A percentile compares a stretch with the other conserved stretches of the same genome.
Evolutionary conservation across 2,888 invertebrate genomes (phyloP).

Genomic region (Eupeodes latifasciatus): DNA sequence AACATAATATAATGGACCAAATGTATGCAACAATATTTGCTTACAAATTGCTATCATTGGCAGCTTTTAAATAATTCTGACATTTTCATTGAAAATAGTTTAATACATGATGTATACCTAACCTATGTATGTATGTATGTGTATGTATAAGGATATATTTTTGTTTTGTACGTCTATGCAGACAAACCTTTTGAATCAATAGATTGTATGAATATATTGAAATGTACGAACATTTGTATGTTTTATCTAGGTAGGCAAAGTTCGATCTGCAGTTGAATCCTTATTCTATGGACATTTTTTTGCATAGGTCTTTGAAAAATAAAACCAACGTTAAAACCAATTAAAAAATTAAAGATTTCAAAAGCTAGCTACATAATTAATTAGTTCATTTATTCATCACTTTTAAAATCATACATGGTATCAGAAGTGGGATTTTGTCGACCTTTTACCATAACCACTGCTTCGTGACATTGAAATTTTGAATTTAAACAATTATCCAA

Average conservation of each 20-base stretch:
- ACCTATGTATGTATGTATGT: no score
- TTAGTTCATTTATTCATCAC: not conserved
- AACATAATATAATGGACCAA: not conserved
- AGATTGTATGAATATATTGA: not conserved
- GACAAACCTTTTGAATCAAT: not conserved
- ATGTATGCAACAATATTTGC: slow-evolving; percentile 10
- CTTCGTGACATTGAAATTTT: not conserved
- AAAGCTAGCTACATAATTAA: no score
- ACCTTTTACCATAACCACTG: not conserved
- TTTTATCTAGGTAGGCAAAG: not conserved
- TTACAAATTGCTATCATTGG: slow-evolving; percentile 2
- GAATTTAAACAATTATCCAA: not conserved
- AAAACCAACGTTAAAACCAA: no score
- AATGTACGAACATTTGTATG: not conserved
- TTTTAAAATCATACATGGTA: not conserved
- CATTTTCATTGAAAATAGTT: slow-evolving; percentile 11
- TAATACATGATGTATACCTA: not conserved
- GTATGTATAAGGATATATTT: no score
- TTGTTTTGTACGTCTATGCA: not conserved
- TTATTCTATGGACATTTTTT: no score
- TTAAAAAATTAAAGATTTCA: no score
- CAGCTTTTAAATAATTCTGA: slow-evolving; percentile 14
- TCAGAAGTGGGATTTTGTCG: slow-evolving; percentile 3
- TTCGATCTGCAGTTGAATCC: not conserved
- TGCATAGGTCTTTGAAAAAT: no score